Base-by-base conservation (phyloP, 2,113 vertebrate species). In the Empidonax traillii region DNA sequence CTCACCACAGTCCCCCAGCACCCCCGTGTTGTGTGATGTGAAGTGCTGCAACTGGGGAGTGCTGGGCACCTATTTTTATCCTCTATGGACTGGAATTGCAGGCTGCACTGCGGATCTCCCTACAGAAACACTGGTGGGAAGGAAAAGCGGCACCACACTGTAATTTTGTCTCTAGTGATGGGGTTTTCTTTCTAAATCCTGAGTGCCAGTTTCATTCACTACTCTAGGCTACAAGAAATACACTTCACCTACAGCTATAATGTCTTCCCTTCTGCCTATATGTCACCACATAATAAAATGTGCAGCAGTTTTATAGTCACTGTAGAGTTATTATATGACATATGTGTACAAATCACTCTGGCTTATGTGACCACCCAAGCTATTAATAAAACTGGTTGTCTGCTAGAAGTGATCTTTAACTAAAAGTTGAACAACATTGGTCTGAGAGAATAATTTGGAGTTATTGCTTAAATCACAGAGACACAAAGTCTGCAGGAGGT, bases 161-260 rank as follows among this genome's bases (percentile, higher is more conserved):
- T 96, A 95, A 95, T 94, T 91, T 96, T 74, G 55, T 82, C 90
- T 72, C 52, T 51, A 53, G 86, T 80, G 78, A 84, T 89, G 90
- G 94, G 79, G 35, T 93, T 97, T 96, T 96, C 95, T 96, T 96
- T 91, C 92, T 93, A 93, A 92, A 95, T 89, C 74, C 85, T 56
- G 67, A 92, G 73, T 72, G 68, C 85, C 76, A 63, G 63, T 94
- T 97, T 93, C 92, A 85, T 94, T 94, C 80, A 79, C 81, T 82
- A 11, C 78, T 84, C 20, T n/a, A 65, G 51, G 17, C 76, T 87
- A 39, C 44, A 77, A 93, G 77, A 92, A 95, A 85, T 55, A 66
- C 5, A 1, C n/a, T 79, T 90, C 12, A 8, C n/a, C 76, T 94
- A 41, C 23, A 85, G 63, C 66, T 49, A 44, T 74, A 93, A 83